These are phyloP conservation scores for Neelides sp. DNA, from an alignment of 1,140 invertebrate genomes.

Conservation along the genomic window DNA sequence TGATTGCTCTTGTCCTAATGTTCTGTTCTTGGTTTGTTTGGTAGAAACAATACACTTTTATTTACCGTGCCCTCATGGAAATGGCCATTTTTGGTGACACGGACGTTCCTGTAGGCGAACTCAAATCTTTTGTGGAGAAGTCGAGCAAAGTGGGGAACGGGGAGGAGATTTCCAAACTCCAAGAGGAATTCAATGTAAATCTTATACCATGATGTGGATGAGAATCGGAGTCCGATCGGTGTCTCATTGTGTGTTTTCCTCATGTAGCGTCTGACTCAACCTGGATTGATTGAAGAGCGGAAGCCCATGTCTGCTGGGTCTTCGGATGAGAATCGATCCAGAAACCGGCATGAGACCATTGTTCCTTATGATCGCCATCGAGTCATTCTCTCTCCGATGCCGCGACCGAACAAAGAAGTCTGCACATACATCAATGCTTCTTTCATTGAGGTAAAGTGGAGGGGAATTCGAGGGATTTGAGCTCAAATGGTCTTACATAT, in stretches of 20 bases:
- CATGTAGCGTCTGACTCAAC: constrained; percentile 68
- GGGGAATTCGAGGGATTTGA: not conserved
- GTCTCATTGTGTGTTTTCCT: too few species aligned
- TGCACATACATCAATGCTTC: constrained; percentile 95
- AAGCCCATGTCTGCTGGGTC: constrained; percentile 67
- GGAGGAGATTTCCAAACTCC: constrained; percentile 52
- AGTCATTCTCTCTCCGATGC: constrained; percentile 68
- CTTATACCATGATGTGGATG: not conserved
- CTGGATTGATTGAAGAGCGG: constrained; percentile 64
- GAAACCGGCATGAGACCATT: constrained; percentile 73
- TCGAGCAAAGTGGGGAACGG: constrained; percentile 54
- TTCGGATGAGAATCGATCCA: constrained; percentile 68
- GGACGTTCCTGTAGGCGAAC: constrained; percentile 57
- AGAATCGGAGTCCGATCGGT: too few species aligned
- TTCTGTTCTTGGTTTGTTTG: constrained; percentile 30
- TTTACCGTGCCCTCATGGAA: constrained; percentile 87
- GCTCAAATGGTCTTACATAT: not conserved
- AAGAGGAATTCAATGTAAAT: constrained; percentile 70
- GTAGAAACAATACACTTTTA: constrained; percentile 94
- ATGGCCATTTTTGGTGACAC: constrained; percentile 87
- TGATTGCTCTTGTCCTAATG: not conserved
- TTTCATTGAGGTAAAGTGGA: constrained; percentile 65
- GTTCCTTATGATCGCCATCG: constrained; percentile 85
- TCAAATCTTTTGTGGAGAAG: constrained; percentile 56
- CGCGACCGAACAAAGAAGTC: constrained; percentile 55